phyloP scores from a whole-genome alignment of 2,888 invertebrate species.

The Pristionchus entomophagus region DNA sequence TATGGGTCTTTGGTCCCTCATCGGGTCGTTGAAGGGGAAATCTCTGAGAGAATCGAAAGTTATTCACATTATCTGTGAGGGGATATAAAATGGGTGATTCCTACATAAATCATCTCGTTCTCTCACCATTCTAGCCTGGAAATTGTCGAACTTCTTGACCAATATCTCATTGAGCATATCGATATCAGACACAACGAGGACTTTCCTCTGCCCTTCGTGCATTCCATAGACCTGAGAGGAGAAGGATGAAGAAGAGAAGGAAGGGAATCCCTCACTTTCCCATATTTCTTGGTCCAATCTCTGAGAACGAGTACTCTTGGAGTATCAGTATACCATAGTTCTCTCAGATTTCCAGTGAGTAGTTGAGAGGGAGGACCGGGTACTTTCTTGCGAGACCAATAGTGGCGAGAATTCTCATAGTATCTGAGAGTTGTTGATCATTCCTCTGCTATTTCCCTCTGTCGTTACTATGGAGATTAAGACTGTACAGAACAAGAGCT shows the following conservation, averaged over 20 bases:
- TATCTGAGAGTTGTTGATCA: slow-evolving; percentile 32
- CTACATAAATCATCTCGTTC: no score
- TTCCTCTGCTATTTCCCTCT: not conserved
- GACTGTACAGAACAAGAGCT: no score
- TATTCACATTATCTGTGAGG: no score
- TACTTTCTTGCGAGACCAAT: slow-evolving; percentile 68
- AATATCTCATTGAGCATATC: slow-evolving; percentile 77
- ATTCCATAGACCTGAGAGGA: slow-evolving; percentile 52
- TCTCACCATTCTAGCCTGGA: slow-evolving; percentile 77
- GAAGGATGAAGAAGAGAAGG: not conserved
- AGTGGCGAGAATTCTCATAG: slow-evolving; percentile 52
- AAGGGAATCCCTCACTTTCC: not conserved
- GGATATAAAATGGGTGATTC: not conserved
- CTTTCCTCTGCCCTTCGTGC: slow-evolving; percentile 60
- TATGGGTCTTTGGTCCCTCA: slow-evolving; percentile 69
- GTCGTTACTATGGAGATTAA: no score
- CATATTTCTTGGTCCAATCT: slow-evolving; percentile 68
- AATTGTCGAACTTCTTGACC: slow-evolving; percentile 77
- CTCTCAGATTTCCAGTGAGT: slow-evolving; percentile 61
- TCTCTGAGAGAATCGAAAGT: slow-evolving; percentile 53
- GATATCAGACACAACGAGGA: slow-evolving; percentile 77
- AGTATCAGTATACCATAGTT: slow-evolving; percentile 51
- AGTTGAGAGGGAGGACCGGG: slow-evolving; percentile 59
- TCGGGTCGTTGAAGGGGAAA: slow-evolving; percentile 62
- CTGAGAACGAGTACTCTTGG: slow-evolving; percentile 55